Conservation (phyloP, 2,113 vertebrate genomes). For the Syngnathus floridae region DNA sequence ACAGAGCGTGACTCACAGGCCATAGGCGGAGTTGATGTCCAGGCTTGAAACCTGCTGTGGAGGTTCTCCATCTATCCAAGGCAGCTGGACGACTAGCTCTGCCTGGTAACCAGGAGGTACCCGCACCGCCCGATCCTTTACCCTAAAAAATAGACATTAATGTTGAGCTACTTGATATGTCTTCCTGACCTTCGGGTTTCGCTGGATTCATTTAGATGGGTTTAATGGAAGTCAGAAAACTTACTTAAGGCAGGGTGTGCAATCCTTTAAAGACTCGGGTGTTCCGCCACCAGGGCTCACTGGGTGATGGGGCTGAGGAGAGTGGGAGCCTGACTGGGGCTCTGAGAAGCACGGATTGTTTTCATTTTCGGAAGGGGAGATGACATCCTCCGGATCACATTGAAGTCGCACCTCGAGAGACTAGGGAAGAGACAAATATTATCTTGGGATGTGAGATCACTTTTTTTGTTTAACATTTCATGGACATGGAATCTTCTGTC, state of each 20-base stretch:
- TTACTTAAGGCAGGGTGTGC: conserved; percentile 85
- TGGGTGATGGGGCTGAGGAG: conserved; percentile 75
- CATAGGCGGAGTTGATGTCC: conserved; percentile 92
- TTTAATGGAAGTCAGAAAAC: background rate
- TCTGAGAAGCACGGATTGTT: conserved; percentile 81
- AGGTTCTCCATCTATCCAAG: conserved; percentile 89
- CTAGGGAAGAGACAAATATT: conserved; percentile 59
- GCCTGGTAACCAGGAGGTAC: conserved; percentile 95
- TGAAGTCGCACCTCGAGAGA: conserved; percentile 88
- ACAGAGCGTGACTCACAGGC: conserved; percentile 81
- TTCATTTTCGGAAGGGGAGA: conserved; percentile 86
- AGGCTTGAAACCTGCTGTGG: conserved; percentile 93
- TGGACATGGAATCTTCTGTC: background rate
- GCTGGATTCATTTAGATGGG: background rate
- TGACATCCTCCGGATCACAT: conserved; percentile 85
- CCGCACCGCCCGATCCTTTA: conserved; percentile 82
- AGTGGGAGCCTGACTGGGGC: conserved; percentile 70
- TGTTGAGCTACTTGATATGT: background rate
- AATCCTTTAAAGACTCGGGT: conserved; percentile 82
- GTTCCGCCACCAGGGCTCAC: conserved; percentile 79
- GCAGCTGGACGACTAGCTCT: conserved; percentile 88
- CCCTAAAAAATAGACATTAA: conserved; percentile 51
- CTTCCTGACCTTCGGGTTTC: background rate
- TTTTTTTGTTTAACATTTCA: background rate
- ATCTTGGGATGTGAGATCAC: background rate